Conservation (phyloP, 2,888 invertebrate genomes). For the Acleris laterana region DNA sequence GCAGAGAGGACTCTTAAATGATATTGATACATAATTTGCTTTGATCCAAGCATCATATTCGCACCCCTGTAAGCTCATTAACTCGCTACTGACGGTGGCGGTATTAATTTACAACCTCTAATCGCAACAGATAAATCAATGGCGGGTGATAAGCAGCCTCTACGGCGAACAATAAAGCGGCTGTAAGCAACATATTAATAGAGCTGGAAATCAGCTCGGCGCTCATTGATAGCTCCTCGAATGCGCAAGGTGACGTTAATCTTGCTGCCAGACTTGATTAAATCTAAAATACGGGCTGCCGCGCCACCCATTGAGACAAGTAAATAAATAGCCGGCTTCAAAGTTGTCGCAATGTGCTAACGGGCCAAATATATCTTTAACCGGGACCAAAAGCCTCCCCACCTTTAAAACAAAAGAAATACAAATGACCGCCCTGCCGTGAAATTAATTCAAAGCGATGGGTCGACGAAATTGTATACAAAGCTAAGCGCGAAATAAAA, state of each 20-base stretch:
- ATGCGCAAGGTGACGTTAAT: conserved; percentile 73
- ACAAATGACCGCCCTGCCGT: conserved; percentile 72
- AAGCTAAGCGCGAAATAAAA: conserved; percentile 76
- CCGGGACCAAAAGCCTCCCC: conserved; percentile 63
- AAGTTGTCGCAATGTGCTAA: conserved; percentile 77
- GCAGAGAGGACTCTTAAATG: neutral
- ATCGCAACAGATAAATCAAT: conserved; percentile 15
- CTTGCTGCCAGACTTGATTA: conserved; percentile 76
- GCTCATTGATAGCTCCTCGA: conserved; percentile 63
- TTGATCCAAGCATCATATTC: conserved; percentile 5
- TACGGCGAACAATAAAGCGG: conserved; percentile 10
- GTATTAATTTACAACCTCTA: conserved; percentile 16
- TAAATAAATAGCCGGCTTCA: conserved; percentile 75
- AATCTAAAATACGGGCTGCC: conserved; percentile 74
- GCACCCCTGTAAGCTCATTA: conserved; percentile 1
- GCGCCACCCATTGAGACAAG: conserved; percentile 73
- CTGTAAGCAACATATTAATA: conserved; percentile 54
- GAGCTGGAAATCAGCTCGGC: conserved; percentile 53
- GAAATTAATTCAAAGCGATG: conserved; percentile 79
- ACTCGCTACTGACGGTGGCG: conserved; percentile 10
- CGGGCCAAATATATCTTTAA: conserved; percentile 74
- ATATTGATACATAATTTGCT: neutral
- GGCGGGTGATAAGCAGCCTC: conserved; percentile 11
- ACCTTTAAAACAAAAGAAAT: conserved; percentile 75
- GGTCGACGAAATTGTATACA: conserved; percentile 73